Percentiles rank a stretch among this genome's conserved stretches.
These are phyloP conservation scores for Eristalinus aeneus DNA, from an alignment of 2,888 invertebrate species.

Conservation along the genomic window DNA sequence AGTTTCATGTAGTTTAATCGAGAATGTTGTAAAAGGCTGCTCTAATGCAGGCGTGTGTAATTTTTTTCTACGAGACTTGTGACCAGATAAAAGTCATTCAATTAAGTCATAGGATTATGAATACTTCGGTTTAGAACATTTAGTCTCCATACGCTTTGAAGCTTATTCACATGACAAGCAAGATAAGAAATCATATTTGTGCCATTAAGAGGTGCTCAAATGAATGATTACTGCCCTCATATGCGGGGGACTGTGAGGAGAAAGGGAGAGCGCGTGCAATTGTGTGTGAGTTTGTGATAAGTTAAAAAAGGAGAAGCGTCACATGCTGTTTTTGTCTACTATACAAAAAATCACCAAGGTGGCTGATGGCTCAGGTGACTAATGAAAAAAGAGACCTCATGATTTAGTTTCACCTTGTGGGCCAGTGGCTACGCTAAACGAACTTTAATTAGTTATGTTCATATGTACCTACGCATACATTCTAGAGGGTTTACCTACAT, in stretches of 20 bases:
- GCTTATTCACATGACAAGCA: slow-evolving; percentile 55
- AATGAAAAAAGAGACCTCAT: slow-evolving; percentile 32
- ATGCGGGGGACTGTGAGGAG: background rate
- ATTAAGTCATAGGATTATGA: slow-evolving; percentile 36
- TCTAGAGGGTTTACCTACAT: background rate
- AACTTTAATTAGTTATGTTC: background rate
- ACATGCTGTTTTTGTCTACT: slow-evolving; percentile 38
- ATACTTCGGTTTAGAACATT: background rate
- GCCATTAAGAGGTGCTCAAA: background rate
- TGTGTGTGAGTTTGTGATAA: background rate
- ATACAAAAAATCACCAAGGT: background rate
- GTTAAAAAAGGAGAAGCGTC: slow-evolving; percentile 22
- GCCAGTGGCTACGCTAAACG: background rate
- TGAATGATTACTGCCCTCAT: background rate
- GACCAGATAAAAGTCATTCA: background rate
- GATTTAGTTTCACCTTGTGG: slow-evolving; percentile 9
- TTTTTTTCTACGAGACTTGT: background rate
- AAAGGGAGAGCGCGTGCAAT: background rate
- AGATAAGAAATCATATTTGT: slow-evolving; percentile 45
- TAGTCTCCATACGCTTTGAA: background rate
- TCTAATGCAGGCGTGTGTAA: background rate
- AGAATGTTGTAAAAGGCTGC: background rate
- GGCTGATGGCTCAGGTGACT: slow-evolving; percentile 46
- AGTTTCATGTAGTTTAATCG: background rate
- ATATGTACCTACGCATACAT: background rate